phyloP scores from a whole-genome alignment of 2,888 invertebrate species.

The Sinohyriopsis cumingii region DNA sequence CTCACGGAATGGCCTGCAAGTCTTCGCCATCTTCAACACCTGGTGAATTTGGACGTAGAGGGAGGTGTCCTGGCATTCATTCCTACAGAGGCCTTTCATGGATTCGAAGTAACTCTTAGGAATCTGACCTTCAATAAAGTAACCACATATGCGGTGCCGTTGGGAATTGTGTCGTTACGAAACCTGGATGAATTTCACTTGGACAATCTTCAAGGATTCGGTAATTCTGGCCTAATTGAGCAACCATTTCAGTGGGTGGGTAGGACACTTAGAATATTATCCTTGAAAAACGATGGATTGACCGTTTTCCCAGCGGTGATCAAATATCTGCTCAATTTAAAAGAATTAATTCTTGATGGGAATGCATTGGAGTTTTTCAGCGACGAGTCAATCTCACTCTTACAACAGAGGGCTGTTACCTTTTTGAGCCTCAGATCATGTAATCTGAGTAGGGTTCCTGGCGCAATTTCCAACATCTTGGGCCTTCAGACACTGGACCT shows the following conservation, averaged over 20 bases:
- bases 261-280: conserved; percentile 21
- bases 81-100: conserved; percentile 33
- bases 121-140: conserved; percentile 41
- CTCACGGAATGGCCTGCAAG: conserved; percentile 36
- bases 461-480: conserved; percentile 20
- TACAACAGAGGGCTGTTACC: conserved; percentile 14
- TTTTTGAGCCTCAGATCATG: conserved; percentile 27
- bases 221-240: conserved; percentile 19
- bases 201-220: conserved; percentile 25
- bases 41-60: conserved; percentile 29
- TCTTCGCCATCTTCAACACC: conserved; percentile 35
- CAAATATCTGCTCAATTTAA: conserved; percentile 16
- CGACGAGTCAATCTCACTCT: conserved; percentile 25
- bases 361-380: conserved; percentile 26
- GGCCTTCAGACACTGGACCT: conserved; percentile 27
- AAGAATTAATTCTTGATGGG: conserved; percentile 28
- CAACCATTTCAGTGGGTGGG: conserved; percentile 17
- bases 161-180: conserved; percentile 23
- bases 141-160: conserved; percentile 28
- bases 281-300: conserved; percentile 30
- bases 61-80: conserved; percentile 25
- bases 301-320: conserved; percentile 27
- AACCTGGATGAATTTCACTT: conserved; percentile 36
- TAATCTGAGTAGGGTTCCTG: conserved; percentile 33
- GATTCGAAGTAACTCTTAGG: conserved; percentile 33